A percentile compares a stretch with the other conserved stretches of the same genome.
phyloP scores from a whole-genome alignment of 35 echinoderm and acorn worm genomes.

The Heliocidaris tuberculata region DNA sequence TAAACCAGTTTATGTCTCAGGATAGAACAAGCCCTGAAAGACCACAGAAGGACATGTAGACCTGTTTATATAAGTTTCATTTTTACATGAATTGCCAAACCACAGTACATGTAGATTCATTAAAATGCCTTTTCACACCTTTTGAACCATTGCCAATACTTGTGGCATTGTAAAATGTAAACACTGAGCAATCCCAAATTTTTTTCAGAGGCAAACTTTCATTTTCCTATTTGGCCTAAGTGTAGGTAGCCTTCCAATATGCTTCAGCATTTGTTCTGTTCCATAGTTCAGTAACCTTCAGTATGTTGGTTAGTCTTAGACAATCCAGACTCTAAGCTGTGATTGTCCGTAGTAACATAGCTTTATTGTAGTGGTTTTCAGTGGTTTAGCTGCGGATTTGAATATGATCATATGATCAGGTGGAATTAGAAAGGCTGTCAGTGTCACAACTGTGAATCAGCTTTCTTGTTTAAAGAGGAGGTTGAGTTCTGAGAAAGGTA shows the following conservation, averaged over 20 bases:
- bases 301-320: neutral
- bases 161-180: constrained; percentile 9
- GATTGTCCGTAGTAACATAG: neutral
- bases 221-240: neutral
- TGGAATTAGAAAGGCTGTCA: neutral
- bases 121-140: neutral
- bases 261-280: neutral
- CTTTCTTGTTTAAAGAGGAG: too few species aligned
- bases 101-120: neutral
- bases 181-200: neutral
- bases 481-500: too few species aligned
- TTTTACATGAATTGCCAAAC: neutral
- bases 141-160: neutral
- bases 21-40: too few species aligned
- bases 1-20: too few species aligned
- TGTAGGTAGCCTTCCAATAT: neutral
- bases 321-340: neutral
- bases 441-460: too few species aligned
- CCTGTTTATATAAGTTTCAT: too few species aligned
- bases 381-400: neutral
- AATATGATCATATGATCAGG: neutral
- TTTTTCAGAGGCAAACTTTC: neutral
- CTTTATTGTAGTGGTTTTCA: neutral
- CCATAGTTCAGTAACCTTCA: neutral
- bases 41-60: too few species aligned